These are phyloP conservation scores for Pitangus sulphuratus DNA, from an alignment of 2,797 vertebrate species.

Conservation along the genomic window DNA sequence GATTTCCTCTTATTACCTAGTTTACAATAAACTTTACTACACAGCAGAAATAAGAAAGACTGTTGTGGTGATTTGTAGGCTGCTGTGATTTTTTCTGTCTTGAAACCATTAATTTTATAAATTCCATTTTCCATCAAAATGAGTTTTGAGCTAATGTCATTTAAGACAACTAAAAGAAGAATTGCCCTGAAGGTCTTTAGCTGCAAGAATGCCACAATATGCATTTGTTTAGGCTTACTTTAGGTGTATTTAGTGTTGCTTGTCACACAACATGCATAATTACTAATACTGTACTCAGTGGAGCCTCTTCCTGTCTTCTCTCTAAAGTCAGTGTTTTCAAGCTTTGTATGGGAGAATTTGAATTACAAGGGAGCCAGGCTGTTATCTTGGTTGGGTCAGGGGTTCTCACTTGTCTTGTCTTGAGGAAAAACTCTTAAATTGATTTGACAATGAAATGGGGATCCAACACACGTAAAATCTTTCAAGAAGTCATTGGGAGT, in stretches of 20 bases:
- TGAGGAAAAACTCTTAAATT: background rate
- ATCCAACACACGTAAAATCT: background rate
- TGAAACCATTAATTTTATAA: constrained; percentile 47
- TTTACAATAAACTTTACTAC: constrained; percentile 36
- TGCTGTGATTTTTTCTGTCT: constrained; percentile 9
- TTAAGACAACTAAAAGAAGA: background rate
- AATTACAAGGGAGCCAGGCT: background rate
- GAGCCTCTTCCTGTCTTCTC: background rate
- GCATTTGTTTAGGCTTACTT: background rate
- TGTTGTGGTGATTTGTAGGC: background rate
- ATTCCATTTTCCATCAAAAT: constrained; percentile 17
- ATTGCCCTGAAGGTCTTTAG: constrained; percentile 7
- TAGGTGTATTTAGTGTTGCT: background rate
- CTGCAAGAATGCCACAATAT: background rate
- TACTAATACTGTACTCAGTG: background rate
- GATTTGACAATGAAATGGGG: background rate
- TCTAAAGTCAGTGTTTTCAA: constrained; percentile 3
- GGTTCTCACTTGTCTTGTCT: background rate
- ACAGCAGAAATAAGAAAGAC: constrained; percentile 6
- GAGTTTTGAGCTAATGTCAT: background rate
- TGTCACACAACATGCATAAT: background rate
- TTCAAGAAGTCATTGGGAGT: background rate
- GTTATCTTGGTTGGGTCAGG: constrained; percentile 13
- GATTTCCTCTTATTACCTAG: constrained; percentile 52
- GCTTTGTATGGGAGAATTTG: constrained; percentile 5